Conservation (phyloP, 2,888 invertebrate genomes). For the Rhyacophila evoluta region DNA sequence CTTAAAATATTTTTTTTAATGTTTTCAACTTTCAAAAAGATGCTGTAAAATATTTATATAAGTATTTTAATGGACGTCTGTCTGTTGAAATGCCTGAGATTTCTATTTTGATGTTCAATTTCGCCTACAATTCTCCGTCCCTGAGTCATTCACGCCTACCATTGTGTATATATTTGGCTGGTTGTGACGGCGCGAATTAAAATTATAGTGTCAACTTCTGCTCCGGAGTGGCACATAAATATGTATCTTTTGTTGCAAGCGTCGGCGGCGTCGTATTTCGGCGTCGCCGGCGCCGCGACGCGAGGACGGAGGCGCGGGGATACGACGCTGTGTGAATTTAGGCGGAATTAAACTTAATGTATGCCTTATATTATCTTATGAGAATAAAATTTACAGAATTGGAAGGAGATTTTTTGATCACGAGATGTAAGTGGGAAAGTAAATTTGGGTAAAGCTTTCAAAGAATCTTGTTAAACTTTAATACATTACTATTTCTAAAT, state of each 20-base stretch:
- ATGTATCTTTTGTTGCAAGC: conserved; percentile 43
- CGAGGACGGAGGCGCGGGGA: neutral
- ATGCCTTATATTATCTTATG: conserved; percentile 1
- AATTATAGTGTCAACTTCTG: conserved; percentile 53
- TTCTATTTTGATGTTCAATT: no score
- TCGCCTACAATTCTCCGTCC: neutral
- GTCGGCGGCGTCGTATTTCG: conserved; percentile 7
- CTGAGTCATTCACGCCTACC: conserved; percentile 11
- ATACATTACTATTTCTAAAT: no score
- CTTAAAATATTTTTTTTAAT: no score
- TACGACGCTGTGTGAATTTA: neutral
- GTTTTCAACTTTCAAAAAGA: no score
- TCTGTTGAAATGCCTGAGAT: no score
- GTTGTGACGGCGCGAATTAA: conserved; percentile 48
- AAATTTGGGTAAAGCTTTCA: neutral
- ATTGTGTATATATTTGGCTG: conserved; percentile 32
- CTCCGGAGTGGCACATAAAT: conserved; percentile 50
- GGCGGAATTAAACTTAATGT: conserved; percentile 18
- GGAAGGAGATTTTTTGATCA: neutral
- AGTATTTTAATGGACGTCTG: no score
- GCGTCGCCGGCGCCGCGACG: neutral
- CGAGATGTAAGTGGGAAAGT: neutral
- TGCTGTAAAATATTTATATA: no score
- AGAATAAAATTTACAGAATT: neutral
- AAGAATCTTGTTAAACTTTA: no score